Evolutionary conservation across 2,888 invertebrate species (phyloP).

Genomic region (Apantesis nais): DNA sequence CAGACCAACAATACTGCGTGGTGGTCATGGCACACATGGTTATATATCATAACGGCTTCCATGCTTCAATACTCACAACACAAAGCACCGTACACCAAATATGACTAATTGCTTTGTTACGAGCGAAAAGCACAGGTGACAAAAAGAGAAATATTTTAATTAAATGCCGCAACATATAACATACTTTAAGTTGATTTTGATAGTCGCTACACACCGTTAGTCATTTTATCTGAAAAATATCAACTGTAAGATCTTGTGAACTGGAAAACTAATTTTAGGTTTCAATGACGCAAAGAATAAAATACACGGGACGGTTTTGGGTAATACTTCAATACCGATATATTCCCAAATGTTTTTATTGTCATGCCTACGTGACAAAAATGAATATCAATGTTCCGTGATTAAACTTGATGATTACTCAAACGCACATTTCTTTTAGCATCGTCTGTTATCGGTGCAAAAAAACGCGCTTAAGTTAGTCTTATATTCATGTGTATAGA

Average conservation of each 20-base stretch:
- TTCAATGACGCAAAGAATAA: no score
- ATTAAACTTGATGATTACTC: neutral
- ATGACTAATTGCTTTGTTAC: conserved; percentile 35
- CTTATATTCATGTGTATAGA: no score
- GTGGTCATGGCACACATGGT: conserved; percentile 28
- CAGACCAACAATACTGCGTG: conserved; percentile 49
- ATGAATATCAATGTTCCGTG: neutral
- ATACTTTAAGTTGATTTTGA: neutral
- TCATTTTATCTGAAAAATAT: neutral
- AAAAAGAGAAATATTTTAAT: conserved; percentile 9
- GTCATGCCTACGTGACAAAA: neutral
- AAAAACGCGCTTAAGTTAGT: neutral
- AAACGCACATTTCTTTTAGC: neutral
- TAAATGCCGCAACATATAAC: conserved; percentile 9
- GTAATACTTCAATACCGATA: neutral
- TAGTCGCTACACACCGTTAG: neutral
- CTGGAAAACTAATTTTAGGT: neutral
- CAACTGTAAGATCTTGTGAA: neutral
- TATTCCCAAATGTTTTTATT: neutral
- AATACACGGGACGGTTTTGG: neutral
- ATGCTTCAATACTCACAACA: conserved; percentile 56
- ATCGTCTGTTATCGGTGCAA: neutral
- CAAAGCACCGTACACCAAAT: conserved; percentile 39
- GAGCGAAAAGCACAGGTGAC: conserved; percentile 22
- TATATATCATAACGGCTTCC: conserved; percentile 57